Evolutionary conservation across 2,113 vertebrate genomes (phyloP), one percentile per base, ranked within the genome.

Genomic region (Coracopsis vasa): DNA sequence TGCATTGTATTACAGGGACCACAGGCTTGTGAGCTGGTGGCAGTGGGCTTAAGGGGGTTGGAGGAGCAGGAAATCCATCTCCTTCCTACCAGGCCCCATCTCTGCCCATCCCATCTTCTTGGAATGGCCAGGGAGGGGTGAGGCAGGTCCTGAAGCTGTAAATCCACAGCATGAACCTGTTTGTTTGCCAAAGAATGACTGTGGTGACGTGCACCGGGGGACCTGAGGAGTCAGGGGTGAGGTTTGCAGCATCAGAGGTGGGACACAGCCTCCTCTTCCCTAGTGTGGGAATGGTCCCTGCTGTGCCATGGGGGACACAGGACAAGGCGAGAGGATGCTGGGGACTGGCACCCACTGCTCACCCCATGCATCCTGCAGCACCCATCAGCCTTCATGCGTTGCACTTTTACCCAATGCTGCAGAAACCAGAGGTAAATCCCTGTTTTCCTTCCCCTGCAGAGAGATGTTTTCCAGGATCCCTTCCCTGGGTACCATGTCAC

Each of bases 271-370:
- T 19, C 13, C 64, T 45, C 45, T 50, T 45, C 29, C 28, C 51
- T 2, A 2, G 13, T 1, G 13, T 2, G 21, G 54, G 90, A 37
- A 14, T 2, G 2, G 39, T 16, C 13, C 60, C 74, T 3, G 5
- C 78, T 48, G 45, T 0, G 4, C 1, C 4, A 27, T 1, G 3
- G 51, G 64, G 42, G 37, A 13, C 78, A 3, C 1, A 13, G 39
- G 33, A 17, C 2, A 1, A 13, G 44, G 39, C 11, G 9, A 1
- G 70, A 65, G 60, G 45, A 71, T 4, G 3, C 0, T 27, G 48
- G 39, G 58, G 77, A 47, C n/a, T 54, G 79, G 65, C n/a, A 10
- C 29, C 35, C 45, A 19, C 13, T 2, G 7, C 66, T 23, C 21
- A 0, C 66, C 19, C 44, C 15, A 31, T 35, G 79, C 35, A 33